Evolutionary conservation across 2,113 vertebrate species (phyloP), one percentile per base, ranked within the genome.

Genomic region (Benitochromis conjunctus): DNA sequence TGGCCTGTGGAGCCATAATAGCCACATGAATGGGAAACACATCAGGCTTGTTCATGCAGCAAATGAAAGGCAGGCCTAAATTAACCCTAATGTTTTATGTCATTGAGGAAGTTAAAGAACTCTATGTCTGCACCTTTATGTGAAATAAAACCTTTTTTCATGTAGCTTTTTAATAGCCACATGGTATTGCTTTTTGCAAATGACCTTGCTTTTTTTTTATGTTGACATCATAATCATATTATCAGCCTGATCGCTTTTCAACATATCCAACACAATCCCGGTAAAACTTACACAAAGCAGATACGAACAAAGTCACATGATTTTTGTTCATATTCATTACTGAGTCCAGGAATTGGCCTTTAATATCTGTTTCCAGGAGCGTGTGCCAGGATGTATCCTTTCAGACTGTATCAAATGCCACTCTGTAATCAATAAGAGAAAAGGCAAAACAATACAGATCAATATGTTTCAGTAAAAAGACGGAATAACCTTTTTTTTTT

Each of bases 371-470:
- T 92, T 89, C 81, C 82, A 71, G 87, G 79, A 26, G 64, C 78
- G 69, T 82, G 79, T 51, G 58, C 81, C 82, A 81, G 85, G 86
- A 69, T 86, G 62, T 80, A 56, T 84, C 43, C 26, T 62, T 48
- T 53, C 9, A 9, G 46, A 88, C 58, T 91, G 89, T 90, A 93
- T 93, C 92, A 76, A 54, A 83, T 93, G 16, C 10, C 80, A 18
- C 13, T 36, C 21, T 64, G 85, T 85, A 83, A 90, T 93, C 92
- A 88, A 93, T 92, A 79, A 41, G 26, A 84, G 38, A 81, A 82
- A 90, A 84, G 66, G 54, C 84, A 84, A 90, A 93, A 89, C 90
- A 90, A 88, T 85, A 81, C 84, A 83, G 77, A 88, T 91, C 90
- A 81, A 93, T 93, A 80, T 77, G 82, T 85, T 92, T 90, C 88